Percentiles rank a stretch among this genome's conserved stretches.
These are phyloP conservation scores for Phainopepla nitens DNA, from an alignment of 2,113 vertebrate species.

Conservation along the genomic window DNA sequence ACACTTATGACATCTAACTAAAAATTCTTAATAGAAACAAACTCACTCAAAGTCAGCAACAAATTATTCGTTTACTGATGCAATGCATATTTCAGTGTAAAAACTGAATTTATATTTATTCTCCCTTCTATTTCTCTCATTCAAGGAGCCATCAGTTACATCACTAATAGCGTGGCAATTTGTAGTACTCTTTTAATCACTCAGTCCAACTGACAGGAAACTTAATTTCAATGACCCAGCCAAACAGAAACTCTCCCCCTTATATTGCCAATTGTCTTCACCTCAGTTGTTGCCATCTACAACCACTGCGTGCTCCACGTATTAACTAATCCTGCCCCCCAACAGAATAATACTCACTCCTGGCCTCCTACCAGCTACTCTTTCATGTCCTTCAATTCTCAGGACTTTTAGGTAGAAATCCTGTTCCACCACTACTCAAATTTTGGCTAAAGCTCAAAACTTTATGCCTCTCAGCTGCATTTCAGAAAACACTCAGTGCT, in stretches of 20 bases:
- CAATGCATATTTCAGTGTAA: not conserved
- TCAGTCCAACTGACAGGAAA: not conserved
- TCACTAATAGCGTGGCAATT: not conserved
- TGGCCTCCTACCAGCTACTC: not conserved
- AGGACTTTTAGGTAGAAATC: not conserved
- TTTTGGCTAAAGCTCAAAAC: conserved; percentile 10
- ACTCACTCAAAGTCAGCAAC: not conserved
- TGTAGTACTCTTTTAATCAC: not conserved
- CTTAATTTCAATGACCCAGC: not conserved
- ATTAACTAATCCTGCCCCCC: not conserved
- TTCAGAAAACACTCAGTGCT: not conserved
- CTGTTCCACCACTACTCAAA: not conserved
- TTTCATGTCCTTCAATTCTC: not conserved
- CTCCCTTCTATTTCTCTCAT: not conserved
- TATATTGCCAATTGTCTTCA: not conserved
- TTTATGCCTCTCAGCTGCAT: not conserved
- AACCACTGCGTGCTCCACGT: not conserved
- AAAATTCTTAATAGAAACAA: not conserved
- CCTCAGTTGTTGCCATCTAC: not conserved
- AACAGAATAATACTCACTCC: not conserved
- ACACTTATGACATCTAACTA: not conserved
- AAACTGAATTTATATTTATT: not conserved
- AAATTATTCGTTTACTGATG: not conserved
- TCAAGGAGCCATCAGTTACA: not conserved
- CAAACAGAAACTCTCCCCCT: not conserved